Evolutionary conservation across 1,140 invertebrate genomes (phyloP), one percentile per base, ranked within the genome.

Genomic region (Coenobita brevimanus): DNA sequence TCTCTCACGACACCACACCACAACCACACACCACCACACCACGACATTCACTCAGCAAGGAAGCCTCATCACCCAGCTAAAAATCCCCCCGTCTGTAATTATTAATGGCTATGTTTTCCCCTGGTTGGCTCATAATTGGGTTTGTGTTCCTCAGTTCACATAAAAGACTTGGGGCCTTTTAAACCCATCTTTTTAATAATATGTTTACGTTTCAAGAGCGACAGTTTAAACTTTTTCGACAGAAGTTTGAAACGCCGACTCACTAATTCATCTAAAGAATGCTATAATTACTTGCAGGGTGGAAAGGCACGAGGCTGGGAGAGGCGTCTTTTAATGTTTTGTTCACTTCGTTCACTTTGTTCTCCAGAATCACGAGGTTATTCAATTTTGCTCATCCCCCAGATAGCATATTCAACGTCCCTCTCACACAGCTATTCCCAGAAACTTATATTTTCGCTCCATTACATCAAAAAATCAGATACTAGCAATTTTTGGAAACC

Each of bases 151-250:
- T 64, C 36, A 78, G 69, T 80, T 73, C 54, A 87, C 78, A 87
- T 87, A 54, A 81, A 87, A 80, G 85, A 50, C 57, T 60, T 57
- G 43, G 64, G 75, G 60, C 54, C 78, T 87, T 80, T 80, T 87
- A 80, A 81, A 43, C 67, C 36, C 85, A 87, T 87, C 85, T 87
- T 87, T 82, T 80, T 80, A 75, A 87, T 87, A 87, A 87, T 87
- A 80, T 87, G 85, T 87, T 87, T 87, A 87, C 78, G 76, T 87
- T 87, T 87, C 85, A 87, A 87, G 73, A 87, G 85, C 85, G 85
- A 87, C 85, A 87, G 85, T 80, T 81, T 87, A 87, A 87, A 87
- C 64, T 87, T 87, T 87, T 87, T 67, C 78, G 64, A 81, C 85
- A 87, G 75, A 87, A 87, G 85, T 87, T 87, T 87, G 76, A 87